These are phyloP conservation scores for Elgaria multicarinata DNA, from an alignment of 2,113 vertebrate genomes.

Conservation along the genomic window DNA sequence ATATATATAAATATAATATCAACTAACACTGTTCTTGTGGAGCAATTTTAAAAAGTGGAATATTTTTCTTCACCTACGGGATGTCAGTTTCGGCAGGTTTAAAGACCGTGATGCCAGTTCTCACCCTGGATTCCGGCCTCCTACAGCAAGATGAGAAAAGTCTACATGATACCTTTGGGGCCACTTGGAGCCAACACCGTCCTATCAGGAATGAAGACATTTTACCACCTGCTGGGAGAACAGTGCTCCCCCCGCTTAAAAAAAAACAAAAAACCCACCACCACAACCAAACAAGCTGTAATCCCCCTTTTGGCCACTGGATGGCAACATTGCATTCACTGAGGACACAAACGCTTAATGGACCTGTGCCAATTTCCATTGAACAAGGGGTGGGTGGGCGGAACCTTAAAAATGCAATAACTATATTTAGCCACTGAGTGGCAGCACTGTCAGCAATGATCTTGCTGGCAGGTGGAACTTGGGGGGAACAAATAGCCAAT, in stretches of 20 bases:
- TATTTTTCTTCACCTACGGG: not conserved
- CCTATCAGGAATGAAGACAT: not conserved
- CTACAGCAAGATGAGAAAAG: not conserved
- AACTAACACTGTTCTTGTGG: not conserved
- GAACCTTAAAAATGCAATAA: not conserved
- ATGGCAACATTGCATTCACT: not conserved
- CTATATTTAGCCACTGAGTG: slow-evolving; percentile 14
- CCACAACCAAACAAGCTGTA: too few species aligned
- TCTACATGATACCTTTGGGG: too few species aligned
- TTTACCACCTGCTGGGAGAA: not conserved
- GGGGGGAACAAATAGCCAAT: not conserved
- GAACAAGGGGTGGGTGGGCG: not conserved
- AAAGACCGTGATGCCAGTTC: not conserved
- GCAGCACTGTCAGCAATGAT: not conserved
- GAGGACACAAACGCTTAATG: not conserved
- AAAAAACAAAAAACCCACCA: too few species aligned
- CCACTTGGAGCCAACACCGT: not conserved
- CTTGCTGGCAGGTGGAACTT: too few species aligned
- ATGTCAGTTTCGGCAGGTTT: too few species aligned
- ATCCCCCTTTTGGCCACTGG: not conserved
- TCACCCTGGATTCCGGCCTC: not conserved
- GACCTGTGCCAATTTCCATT: not conserved
- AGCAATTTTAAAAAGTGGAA: not conserved
- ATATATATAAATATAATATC: too few species aligned
- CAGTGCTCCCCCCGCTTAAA: not conserved